Conservation (phyloP, 1,140 invertebrate species). For the Drosophila guanche region DNA sequence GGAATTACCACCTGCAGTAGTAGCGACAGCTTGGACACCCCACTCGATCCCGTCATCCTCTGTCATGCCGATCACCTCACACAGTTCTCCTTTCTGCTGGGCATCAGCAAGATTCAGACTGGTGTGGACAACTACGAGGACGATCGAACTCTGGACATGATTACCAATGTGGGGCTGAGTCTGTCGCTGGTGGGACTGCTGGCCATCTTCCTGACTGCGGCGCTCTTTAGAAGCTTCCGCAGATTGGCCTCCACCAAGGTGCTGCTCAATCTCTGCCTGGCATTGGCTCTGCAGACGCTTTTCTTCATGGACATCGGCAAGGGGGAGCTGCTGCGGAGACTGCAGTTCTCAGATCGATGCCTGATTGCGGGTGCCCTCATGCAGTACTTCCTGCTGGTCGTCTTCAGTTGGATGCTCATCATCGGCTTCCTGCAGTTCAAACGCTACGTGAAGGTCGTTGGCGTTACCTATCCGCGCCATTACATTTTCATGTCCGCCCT, state of each 20-base stretch:
- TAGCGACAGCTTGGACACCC: not conserved
- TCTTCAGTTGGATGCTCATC: constrained; percentile 88
- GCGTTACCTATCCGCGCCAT: constrained; percentile 84
- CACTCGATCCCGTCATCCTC: constrained; percentile 46
- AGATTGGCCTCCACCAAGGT: constrained; percentile 86
- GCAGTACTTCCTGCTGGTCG: constrained; percentile 86
- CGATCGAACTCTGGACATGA: constrained; percentile 84
- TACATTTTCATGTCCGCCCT: constrained; percentile 85
- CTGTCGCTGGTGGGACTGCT: constrained; percentile 85
- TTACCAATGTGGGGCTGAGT: constrained; percentile 85
- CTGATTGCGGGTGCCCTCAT: constrained; percentile 85
- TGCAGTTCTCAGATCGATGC: constrained; percentile 65
- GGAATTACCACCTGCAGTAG: constrained; percentile 43
- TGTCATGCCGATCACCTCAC: constrained; percentile 87
- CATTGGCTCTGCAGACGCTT: constrained; percentile 86
- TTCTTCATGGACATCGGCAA: constrained; percentile 77
- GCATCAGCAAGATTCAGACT: constrained; percentile 52
- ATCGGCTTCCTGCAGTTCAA: constrained; percentile 87
- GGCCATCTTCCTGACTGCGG: constrained; percentile 86
- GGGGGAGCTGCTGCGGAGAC: constrained; percentile 48
- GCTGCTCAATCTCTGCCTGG: constrained; percentile 85
- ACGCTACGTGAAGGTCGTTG: constrained; percentile 86
- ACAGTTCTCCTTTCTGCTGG: constrained; percentile 86
- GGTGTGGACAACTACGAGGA: constrained; percentile 71
- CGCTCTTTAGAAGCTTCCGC: constrained; percentile 86